A percentile compares a stretch with the other conserved stretches of the same genome.
phyloP scores from a whole-genome alignment of 92 coral and sea anemone species.

The Plumapathes pennacea region DNA sequence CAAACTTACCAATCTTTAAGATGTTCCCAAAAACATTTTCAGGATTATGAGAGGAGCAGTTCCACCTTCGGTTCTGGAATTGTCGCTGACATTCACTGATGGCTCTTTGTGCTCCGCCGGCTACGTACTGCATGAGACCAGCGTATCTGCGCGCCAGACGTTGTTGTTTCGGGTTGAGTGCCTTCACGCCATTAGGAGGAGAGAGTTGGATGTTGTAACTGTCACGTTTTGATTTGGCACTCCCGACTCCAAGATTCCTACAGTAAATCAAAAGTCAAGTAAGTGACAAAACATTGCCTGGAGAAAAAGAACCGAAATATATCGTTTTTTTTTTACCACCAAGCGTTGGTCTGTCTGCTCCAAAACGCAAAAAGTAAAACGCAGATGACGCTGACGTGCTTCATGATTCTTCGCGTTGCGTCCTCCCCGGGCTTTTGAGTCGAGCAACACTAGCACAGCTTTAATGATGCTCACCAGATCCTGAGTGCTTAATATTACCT shows the following conservation, averaged over 20 bases:
- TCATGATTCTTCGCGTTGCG: too few species aligned
- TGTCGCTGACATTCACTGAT: constrained; percentile 90
- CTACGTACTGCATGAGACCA: constrained; percentile 76
- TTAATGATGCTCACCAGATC: too few species aligned
- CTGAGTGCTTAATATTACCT: constrained; percentile 62
- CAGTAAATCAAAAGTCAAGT: background rate
- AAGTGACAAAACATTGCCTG: background rate
- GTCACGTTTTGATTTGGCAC: constrained; percentile 13
- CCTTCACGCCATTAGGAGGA: constrained; percentile 78
- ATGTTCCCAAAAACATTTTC: constrained; percentile 95
- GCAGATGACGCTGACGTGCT: too few species aligned
- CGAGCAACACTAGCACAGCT: too few species aligned
- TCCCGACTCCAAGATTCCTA: constrained; percentile 61
- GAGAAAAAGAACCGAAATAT: background rate
- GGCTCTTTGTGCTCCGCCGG: constrained; percentile 72
- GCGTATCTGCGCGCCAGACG: constrained; percentile 71
- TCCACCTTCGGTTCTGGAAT: constrained; percentile 86
- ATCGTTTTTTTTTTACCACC: constrained; percentile 59
- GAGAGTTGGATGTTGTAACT: constrained; percentile 74
- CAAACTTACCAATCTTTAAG: constrained; percentile 67
- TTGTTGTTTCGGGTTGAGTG: constrained; percentile 75
- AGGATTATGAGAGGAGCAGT: constrained; percentile 90
- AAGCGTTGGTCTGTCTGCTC: constrained; percentile 39
- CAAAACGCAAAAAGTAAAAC: too few species aligned
- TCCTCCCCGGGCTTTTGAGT: too few species aligned